Conservation (phyloP, 2,888 invertebrate genomes). For the Stenchaetothrips biformis region DNA sequence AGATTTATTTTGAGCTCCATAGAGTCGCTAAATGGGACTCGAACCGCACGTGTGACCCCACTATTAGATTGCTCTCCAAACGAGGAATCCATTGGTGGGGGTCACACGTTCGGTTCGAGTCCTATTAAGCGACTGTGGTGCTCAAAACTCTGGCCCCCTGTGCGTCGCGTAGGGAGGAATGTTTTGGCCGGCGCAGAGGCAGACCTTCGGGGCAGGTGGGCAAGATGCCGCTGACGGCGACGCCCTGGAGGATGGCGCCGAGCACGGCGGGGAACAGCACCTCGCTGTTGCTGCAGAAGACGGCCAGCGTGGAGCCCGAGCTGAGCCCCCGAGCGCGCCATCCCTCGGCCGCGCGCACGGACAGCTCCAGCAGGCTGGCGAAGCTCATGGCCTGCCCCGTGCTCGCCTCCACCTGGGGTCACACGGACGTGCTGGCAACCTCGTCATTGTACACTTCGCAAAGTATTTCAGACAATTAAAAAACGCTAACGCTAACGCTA, state of each 20-base stretch:
- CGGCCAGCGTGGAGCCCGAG: not conserved
- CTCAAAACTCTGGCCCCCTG: not conserved
- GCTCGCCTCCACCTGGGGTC: not conserved
- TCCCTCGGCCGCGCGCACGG: not conserved
- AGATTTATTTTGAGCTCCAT: too few relatives aligned
- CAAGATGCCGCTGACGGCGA: not conserved
- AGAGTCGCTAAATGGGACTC: too few relatives aligned
- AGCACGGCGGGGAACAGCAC: slow-evolving; percentile 12
- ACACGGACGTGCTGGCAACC: not conserved
- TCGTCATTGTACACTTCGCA: not conserved
- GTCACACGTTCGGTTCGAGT: too few relatives aligned
- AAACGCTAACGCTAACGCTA: not conserved
- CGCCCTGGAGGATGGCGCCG: not conserved
- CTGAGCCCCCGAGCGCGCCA: not conserved
- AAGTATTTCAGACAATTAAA: not conserved
- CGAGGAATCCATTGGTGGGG: too few relatives aligned
- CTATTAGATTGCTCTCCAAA: too few relatives aligned
- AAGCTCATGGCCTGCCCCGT: not conserved
- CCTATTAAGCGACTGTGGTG: not conserved
- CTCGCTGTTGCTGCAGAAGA: slow-evolving; percentile 2
- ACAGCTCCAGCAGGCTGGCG: not conserved
- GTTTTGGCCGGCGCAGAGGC: not conserved
- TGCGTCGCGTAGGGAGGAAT: too few relatives aligned
- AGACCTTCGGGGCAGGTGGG: not conserved
- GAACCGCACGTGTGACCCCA: too few relatives aligned